Evolutionary conservation across 2,797 vertebrate species (phyloP), one percentile per base, ranked within the genome.

Genomic region (Enteromius fasciolatus): DNA sequence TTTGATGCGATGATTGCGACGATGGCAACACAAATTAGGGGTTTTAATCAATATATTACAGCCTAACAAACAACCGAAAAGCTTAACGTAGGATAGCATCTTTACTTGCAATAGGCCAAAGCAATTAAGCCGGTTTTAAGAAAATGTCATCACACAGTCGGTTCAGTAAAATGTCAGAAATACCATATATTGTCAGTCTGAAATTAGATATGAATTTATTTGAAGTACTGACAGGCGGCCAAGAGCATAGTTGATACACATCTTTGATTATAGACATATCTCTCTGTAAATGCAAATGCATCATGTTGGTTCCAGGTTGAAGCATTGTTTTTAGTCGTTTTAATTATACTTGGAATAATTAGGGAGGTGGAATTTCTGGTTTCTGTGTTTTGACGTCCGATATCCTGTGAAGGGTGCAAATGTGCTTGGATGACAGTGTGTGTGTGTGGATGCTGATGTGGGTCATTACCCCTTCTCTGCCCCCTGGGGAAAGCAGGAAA

Each of bases 391-490:
- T 89, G 89, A 84, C 70, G 63, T 82, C 59, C 57, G 64, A 76
- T 82, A 57, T 76, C 66, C 59, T 41, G 33, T 75, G 63, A 69
- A 77, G 66, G 81, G 68, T 76, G 66, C 61, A 64, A 69, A 73
- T 77, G 80, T 85, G 76, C 80, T 72, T 66, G 50, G 83, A 69
- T 61, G 75, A 64, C 18, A 33, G 74, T 64, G 75, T 78, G 73
- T 78, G 73, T 86, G 88, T 89, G 88, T 86, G 68, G 90, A 89
- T 92, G 90, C 91, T 94, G 93, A 94, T 95, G 93, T 93, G 93
- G 93, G 93, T 94, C 93, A 95, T 95, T 95, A 95, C 92, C 92
- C 90, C 87, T 90, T 88, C 89, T 88, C 89, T 88, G 89, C 87
- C 92, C 90, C 88, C 69, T 83, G 92, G 91, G 93, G 84, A 89